Evolutionary conservation across 1,140 invertebrate species (phyloP).

Genomic region (Drosophila ambigua): DNA sequence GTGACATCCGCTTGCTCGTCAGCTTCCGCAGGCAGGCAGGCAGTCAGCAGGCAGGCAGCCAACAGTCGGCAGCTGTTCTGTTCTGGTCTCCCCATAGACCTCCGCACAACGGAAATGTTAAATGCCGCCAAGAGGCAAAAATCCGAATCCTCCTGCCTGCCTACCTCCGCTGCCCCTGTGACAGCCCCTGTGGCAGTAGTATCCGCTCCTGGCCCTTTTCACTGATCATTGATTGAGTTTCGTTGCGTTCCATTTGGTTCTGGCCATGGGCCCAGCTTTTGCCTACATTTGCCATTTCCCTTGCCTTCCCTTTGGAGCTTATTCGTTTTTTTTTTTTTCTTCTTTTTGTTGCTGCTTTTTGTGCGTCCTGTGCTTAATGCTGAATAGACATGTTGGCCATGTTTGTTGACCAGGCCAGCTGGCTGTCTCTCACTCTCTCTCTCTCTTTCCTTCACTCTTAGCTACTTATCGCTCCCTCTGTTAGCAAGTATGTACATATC

Average conservation of each 20-base stretch:
- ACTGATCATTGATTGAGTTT: slow-evolving; percentile 80
- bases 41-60: slow-evolving; percentile 1
- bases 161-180: neutral
- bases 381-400: slow-evolving; percentile 73
- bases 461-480: slow-evolving; percentile 7
- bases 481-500: slow-evolving; percentile 15
- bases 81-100: slow-evolving; percentile 40
- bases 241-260: slow-evolving; percentile 61
- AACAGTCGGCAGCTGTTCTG: slow-evolving; percentile 30
- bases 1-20: slow-evolving; percentile 66
- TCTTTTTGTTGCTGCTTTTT: neutral
- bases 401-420: slow-evolving; percentile 57
- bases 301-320: slow-evolving; percentile 25
- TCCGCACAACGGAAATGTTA: slow-evolving; percentile 77
- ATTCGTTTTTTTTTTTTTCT: neutral
- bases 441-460: slow-evolving; percentile 33
- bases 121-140: slow-evolving; percentile 67
- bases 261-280: slow-evolving; percentile 23
- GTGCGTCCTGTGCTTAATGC: slow-evolving; percentile 13
- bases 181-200: neutral
- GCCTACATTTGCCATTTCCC: slow-evolving; percentile 28
- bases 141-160: slow-evolving; percentile 11
- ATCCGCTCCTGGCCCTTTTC: slow-evolving; percentile 41
- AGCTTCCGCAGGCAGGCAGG: slow-evolving; percentile 56
- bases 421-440: slow-evolving; percentile 17